phyloP scores from a whole-genome alignment of 2,797 vertebrate species.

The Xerus rutilus region DNA sequence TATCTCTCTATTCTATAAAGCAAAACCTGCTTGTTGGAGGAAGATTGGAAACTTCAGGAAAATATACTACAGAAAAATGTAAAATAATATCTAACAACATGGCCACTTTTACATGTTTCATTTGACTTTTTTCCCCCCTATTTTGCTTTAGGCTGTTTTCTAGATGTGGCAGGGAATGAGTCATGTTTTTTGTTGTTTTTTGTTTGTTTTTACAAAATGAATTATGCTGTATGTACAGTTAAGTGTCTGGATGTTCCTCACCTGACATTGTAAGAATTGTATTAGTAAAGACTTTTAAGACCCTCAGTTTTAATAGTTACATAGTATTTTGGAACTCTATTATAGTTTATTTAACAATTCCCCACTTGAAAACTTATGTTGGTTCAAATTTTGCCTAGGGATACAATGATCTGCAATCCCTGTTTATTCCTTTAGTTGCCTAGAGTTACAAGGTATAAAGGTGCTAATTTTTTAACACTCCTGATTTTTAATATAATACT shows the following conservation, averaged over 20 bases:
- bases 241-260: neutral
- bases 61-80: neutral
- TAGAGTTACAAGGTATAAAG: neutral
- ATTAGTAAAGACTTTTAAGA: conserved; percentile 18
- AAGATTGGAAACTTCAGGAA: conserved; percentile 38
- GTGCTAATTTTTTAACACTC: neutral
- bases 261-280: neutral
- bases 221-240: neutral
- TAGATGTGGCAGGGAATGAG: neutral
- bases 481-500: neutral
- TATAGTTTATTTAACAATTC: conserved; percentile 26
- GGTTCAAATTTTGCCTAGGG: conserved; percentile 12
- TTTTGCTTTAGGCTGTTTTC: neutral
- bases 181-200: neutral
- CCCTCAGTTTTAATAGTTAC: conserved; percentile 24
- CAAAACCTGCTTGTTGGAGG: neutral
- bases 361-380: neutral
- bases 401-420: neutral
- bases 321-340: neutral
- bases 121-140: neutral
- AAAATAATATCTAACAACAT: neutral
- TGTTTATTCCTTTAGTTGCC: neutral
- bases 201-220: conserved; percentile 44
- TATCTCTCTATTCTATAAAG: neutral
- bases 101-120: neutral